Evolutionary conservation across 2,113 vertebrate genomes (phyloP), one percentile per base, ranked within the genome.

Genomic region (Serilophus lunatus): DNA sequence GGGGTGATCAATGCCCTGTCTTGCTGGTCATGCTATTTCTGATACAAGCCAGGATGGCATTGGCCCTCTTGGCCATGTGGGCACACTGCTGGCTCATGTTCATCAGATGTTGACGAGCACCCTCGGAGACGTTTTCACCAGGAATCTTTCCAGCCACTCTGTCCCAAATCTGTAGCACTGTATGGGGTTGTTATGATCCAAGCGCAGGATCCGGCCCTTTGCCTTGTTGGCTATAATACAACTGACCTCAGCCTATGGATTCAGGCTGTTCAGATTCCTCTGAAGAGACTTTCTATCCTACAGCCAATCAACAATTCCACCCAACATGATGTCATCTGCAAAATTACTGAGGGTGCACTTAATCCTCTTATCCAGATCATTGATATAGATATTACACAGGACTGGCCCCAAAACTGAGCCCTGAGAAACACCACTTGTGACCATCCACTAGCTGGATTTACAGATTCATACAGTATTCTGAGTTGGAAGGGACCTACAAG

Each of bases 361-460:
- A 54, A 33, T 54, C 18, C 16, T 18, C 53, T 54, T 7, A 4
- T 54, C 29, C 53, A 31, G 31, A 19, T 31, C 18, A 54, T 19
- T 53, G 51, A 54, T 54, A 18, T 18, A 54, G 29, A 53, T 31
- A 54, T 54, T 54, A 19, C 31, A 54, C 29, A 54, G 18, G 18
- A 35, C 19, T 23, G 5, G 7, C 20, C 33, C 56, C 20, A 57
- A 23, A 20, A 40, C 13, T 5, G 31, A 49, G 17, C 26, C n/a
- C 20, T 31, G 16, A 40, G 9, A 49, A 70, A 2, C n/a, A 47
- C 2, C 10, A 3, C 8, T 40, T 79, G n/a, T 29, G 49, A 40
- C 29, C 0, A 0, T 18, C 61, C 25, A 13, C 10, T n/a, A 56
- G 29, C 25, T 31, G 50, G 31, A 1, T 9, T 18, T 18, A 22